phyloP scores from a whole-genome alignment of 2,113 vertebrate species.

The Heteronetta atricapilla region DNA sequence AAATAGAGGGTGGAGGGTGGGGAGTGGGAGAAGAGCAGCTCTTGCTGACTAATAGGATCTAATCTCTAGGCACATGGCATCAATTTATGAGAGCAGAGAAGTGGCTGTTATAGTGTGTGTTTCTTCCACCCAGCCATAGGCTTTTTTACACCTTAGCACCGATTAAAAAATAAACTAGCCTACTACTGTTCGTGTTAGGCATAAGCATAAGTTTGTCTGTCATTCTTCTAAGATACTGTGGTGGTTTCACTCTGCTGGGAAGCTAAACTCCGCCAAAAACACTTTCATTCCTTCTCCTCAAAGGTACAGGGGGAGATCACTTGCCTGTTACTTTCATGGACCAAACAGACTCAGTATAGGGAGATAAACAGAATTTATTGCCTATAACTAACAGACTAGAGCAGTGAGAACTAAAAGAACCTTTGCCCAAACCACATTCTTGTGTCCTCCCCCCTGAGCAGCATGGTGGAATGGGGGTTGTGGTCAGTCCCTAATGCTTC shows the following conservation, averaged over 20 bases:
- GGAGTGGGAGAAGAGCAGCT: neutral
- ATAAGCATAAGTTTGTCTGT: neutral
- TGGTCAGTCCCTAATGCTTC: too few relatives aligned
- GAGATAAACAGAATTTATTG: neutral
- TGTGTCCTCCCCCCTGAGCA: too few relatives aligned
- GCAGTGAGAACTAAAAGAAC: neutral
- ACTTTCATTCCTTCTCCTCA: neutral
- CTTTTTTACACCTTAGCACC: neutral
- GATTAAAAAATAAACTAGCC: neutral
- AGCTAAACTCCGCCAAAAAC: neutral
- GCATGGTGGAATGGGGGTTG: too few relatives aligned
- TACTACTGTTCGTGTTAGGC: neutral
- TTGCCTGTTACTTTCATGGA: neutral
- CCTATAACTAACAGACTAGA: neutral
- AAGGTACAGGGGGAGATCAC: neutral
- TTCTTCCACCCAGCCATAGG: neutral
- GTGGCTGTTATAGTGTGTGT: neutral
- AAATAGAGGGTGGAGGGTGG: neutral
- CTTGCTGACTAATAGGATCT: neutral
- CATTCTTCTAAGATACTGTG: neutral
- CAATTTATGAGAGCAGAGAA: neutral
- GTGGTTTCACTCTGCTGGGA: neutral
- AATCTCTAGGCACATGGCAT: neutral
- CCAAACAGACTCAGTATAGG: neutral
- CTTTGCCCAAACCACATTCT: too few relatives aligned